Base-by-base conservation (phyloP, 2,113 vertebrate genomes). In the Boulengeromyrus knoepffleri region DNA sequence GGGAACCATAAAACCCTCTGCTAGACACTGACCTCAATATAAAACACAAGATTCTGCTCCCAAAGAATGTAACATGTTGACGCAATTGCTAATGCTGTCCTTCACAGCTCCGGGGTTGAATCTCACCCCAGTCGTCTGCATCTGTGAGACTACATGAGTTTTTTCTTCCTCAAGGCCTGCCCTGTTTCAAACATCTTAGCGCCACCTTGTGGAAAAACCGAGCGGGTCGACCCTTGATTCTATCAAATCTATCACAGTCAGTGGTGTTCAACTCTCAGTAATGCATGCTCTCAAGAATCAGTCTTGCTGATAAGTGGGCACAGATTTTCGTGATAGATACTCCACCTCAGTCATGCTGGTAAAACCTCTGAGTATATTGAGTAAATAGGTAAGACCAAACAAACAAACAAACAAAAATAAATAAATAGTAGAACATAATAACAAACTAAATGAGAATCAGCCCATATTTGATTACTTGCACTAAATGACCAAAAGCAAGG, bases 181-280 rank as follows among this genome's bases (percentile, higher is more conserved):
- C 8, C 27, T 17, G 50, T 84, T 89, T 85, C 5, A 62, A 62
- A 70, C 56, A 49, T 27, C 84, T 52, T 70, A 87, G 83, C 49
- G 45, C 85, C 89, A 45, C 89, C 89, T 19, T 90, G 89, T 87
- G 84, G 56, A 52, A 24, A 86, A 85, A 21, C 39, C 5, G 15
- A 66, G 47, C 1, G 46, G 24, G 7, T 46, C 36, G 74, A 45
- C 27, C 53, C 36, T 89, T 89, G 19, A 56, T 31, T 12, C 19
- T 80, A 50, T 19, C 5, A 47, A 85, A 56, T 49, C 56, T 62
- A 47, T 83, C 74, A 36, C 21, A 39, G 88, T 74, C 58, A 49
- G 15, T 85, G 13, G 39, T 10, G 53, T 17, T 85, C 36, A 58
- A n/a, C 53, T 2, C 62, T 66, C 62, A 27, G 9, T 31, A 66